phyloP scores from a whole-genome alignment of 1,140 invertebrate genomes.

The Amphibalanus amphitrite region DNA sequence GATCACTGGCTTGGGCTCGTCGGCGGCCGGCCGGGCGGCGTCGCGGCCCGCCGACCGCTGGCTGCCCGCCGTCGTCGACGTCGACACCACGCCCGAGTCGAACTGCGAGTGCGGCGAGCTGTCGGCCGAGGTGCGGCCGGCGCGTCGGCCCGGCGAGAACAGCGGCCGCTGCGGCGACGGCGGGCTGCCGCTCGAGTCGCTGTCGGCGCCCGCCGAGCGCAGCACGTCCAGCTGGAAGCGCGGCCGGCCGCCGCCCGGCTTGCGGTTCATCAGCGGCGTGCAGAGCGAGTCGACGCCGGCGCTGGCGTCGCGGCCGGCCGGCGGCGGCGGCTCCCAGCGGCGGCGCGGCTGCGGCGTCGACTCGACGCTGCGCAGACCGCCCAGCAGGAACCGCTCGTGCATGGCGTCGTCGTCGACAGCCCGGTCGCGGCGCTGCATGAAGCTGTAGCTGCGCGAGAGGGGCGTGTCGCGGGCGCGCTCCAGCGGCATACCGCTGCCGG shows the following conservation, averaged over 20 bases:
- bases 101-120: slow-evolving; percentile 21
- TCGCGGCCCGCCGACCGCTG: slow-evolving; percentile 2
- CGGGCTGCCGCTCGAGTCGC: slow-evolving; percentile 10
- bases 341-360: slow-evolving; percentile 26
- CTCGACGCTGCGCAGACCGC: slow-evolving; percentile 26
- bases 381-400: slow-evolving; percentile 56
- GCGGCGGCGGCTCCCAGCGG: slow-evolving; percentile 24
- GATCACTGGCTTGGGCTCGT: slow-evolving; percentile 1
- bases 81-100: slow-evolving; percentile 20
- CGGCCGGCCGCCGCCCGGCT: slow-evolving; percentile 18
- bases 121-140: slow-evolving; percentile 18
- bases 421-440: slow-evolving; percentile 37
- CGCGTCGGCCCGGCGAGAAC: not conserved
- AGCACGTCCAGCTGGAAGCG: slow-evolving; percentile 10
- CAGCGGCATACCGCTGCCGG: not conserved
- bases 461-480: slow-evolving; percentile 17
- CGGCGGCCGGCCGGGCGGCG: not conserved
- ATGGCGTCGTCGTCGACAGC: slow-evolving; percentile 45
- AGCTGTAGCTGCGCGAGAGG: slow-evolving; percentile 47
- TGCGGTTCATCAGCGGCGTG: slow-evolving; percentile 22
- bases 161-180: slow-evolving; percentile 2
- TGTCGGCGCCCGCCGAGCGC: slow-evolving; percentile 19
- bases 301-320: slow-evolving; percentile 19
- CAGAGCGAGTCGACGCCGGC: slow-evolving; percentile 19
- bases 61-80: slow-evolving; percentile 9